phyloP scores from a whole-genome alignment of 1,140 invertebrate species.

The Diorhabda carinulata region DNA sequence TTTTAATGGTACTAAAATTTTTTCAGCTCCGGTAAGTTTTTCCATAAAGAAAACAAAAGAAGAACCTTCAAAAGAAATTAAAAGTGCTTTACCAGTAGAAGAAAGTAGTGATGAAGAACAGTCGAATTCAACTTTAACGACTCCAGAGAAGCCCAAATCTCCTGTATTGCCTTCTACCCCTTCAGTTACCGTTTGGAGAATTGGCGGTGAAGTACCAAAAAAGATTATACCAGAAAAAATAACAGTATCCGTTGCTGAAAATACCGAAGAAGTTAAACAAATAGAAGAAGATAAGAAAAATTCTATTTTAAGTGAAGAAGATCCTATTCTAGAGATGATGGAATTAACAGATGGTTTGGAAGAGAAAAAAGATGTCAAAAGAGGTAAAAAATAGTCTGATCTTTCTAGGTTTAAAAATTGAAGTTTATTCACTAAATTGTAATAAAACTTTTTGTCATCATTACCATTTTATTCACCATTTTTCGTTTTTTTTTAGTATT shows the following conservation, averaged over 20 bases:
- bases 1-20: background rate
- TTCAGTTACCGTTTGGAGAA: constrained; percentile 1
- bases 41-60: constrained; percentile 77
- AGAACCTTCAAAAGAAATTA: constrained; percentile 61
- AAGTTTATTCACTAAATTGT: background rate
- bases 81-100: constrained; percentile 65
- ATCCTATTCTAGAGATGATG: constrained; percentile 50
- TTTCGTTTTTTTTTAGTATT: too few species aligned
- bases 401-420: constrained; percentile 6
- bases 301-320: constrained; percentile 22
- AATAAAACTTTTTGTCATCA: too few species aligned
- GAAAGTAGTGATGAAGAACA: constrained; percentile 69
- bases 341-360: constrained; percentile 49
- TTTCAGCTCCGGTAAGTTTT: constrained; percentile 67
- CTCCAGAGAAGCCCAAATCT: constrained; percentile 6
- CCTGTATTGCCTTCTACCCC: background rate
- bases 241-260: background rate
- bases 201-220: background rate
- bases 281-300: background rate
- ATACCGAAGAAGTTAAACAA: background rate
- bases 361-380: constrained; percentile 28
- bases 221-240: background rate
- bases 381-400: constrained; percentile 23
- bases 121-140: constrained; percentile 10
- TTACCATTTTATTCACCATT: too few species aligned